Base-by-base conservation (phyloP, 2,888 invertebrate genomes). In the Siphlonurus alternatus region DNA sequence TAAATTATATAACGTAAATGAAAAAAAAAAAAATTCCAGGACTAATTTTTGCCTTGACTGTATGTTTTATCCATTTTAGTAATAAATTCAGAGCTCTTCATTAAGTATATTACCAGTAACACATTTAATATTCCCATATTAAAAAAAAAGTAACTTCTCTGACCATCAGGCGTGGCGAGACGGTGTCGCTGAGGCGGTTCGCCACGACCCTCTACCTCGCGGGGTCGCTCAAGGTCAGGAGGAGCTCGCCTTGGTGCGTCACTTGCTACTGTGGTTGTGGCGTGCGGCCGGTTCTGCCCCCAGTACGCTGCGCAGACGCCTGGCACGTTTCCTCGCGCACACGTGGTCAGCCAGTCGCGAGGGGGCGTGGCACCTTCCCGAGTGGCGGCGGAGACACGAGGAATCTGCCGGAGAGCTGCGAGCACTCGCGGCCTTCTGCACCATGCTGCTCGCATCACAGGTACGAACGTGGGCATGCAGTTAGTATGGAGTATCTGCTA, bases 121-220 rank as follows among this genome's bases (percentile, higher is more conserved):
- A n/a, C n/a, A n/a, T n/a, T n/a, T n/a, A n/a, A n/a, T n/a, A n/a
- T n/a, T n/a, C n/a, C n/a, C n/a, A n/a, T n/a, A n/a, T n/a, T n/a
- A n/a, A n/a, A n/a, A n/a, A n/a, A n/a, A n/a, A n/a, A n/a, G n/a
- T n/a, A n/a, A n/a, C n/a, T n/a, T n/a, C n/a, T n/a, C n/a, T n/a
- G n/a, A n/a, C n/a, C n/a, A n/a, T n/a, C n/a, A 56, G 56, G 56
- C 22, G 5, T 56, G 56, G 56, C 56, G 56, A n/a, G 56, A 56
- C n/a, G n/a, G n/a, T 20, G 56, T 56, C 15, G n/a, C 19, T 5
- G 56, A 56, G 19, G 56, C 56, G 5, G 56, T 56, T 10, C 5
- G 56, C 7, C 5, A 20, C 5, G 56, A 56, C 7, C 56, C 56
- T 5, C 7, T 56, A n/a, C 19, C 56, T 7, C n/a, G n/a, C 56